Evolutionary conservation across 1,140 invertebrate genomes (phyloP), one percentile per base, ranked within the genome.

Genomic region (Spodoptera litura): DNA sequence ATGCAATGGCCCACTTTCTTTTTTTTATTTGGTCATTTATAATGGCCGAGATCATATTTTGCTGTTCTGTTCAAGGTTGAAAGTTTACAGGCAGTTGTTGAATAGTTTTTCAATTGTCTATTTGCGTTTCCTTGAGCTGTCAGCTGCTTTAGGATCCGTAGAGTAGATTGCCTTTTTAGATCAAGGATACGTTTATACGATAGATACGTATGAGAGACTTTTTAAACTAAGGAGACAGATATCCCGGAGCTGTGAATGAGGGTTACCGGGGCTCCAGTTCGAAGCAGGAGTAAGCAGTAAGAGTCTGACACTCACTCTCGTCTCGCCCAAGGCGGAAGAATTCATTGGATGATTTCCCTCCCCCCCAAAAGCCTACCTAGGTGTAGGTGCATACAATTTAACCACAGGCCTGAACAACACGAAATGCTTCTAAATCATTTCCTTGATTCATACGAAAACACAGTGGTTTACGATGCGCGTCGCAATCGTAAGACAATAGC

Each of bases 1-100:
- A 82, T 72, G 83, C 83, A 70, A 82, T 78, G 79, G 13, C 72
- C 77, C 78, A 78, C 81, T 82, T 81, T 81, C 82, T 72, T 84
- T 81, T 62, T 80, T 78, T 70, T 78, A 77, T 79, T 74, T 56
- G 35, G 59, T 31, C 49, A 62, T 75, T 38, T 58, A 6, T n/a
- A 62, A 64, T 38, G 59, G 59, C 49, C 58, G 58, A 52, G 71
- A 62, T 78, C 35, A 49, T 72, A 52, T 74, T 58, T 52, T 77
- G 15, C 62, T 56, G 25, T 58, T 61, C 44, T 53, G 53, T 89
- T 91, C 20, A 74, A 74, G 72, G 72, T 61, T 72, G 70, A n/a
- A 59, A 35, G 15, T 74, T 27, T 10, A 61, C 8, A 56, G 6
- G 2, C 11, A 61, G 6, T 71, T 71, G 49, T 13, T 64, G 10